A percentile compares a stretch with the other conserved stretches of the same genome.
phyloP scores from a whole-genome alignment of 2,113 vertebrate genomes.

The Mola mola region DNA sequence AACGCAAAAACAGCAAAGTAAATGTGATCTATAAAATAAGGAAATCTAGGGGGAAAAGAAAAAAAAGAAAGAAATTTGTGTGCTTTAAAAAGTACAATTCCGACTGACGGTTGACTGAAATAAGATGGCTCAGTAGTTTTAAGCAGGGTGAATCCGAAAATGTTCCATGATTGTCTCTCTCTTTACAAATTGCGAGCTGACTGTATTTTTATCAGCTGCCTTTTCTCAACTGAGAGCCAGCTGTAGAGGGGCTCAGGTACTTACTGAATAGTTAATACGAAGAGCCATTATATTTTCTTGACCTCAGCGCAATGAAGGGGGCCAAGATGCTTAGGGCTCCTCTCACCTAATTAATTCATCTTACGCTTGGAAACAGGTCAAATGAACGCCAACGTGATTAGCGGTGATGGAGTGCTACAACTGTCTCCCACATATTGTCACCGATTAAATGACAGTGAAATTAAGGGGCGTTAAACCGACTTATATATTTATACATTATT shows the following conservation, averaged over 20 bases:
- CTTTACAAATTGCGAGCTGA: not conserved
- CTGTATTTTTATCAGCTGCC: not conserved
- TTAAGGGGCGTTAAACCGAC: no score
- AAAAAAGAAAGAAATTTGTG: not conserved
- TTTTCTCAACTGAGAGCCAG: not conserved
- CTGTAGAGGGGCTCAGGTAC: slow-evolving; percentile 7
- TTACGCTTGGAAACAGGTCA: slow-evolving; percentile 5
- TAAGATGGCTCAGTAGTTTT: not conserved
- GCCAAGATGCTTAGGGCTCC: slow-evolving; percentile 22
- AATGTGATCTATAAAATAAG: not conserved
- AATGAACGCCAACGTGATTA: not conserved
- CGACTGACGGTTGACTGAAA: not conserved
- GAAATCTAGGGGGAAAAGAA: no score
- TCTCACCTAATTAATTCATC: slow-evolving; percentile 45
- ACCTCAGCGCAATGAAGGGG: slow-evolving; percentile 34
- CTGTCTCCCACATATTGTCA: not conserved
- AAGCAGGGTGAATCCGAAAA: not conserved
- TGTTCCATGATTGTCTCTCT: not conserved
- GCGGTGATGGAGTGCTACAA: not conserved
- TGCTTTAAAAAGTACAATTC: not conserved
- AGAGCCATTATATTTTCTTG: slow-evolving; percentile 27
- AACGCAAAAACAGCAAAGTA: no score
- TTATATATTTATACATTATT: no score
- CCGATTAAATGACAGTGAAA: not conserved
- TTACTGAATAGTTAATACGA: slow-evolving; percentile 45